Evolutionary conservation across 2,888 invertebrate genomes (phyloP).

Genomic region (Hydriomena furcata): DNA sequence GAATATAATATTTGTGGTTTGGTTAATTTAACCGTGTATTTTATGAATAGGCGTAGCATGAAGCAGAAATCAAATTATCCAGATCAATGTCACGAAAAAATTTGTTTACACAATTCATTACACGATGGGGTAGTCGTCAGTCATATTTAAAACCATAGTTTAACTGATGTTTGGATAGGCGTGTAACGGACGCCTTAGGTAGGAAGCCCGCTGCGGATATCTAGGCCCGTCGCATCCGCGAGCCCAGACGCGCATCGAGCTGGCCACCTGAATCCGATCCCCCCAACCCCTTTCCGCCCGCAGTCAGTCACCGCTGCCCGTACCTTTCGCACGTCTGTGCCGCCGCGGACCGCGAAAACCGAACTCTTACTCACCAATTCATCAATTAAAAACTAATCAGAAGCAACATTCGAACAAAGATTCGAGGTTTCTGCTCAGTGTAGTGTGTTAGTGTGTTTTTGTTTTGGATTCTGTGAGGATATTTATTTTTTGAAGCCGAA

Average conservation of each 20-base stretch:
- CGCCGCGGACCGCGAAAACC: conserved; percentile 8
- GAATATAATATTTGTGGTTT: no score
- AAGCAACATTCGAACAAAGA: not conserved
- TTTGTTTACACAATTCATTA: no score
- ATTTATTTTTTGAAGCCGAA: conserved; percentile 23
- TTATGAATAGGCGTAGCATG: no score
- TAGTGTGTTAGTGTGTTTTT: conserved; percentile 27
- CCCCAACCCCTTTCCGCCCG: conserved; percentile 25
- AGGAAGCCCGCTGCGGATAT: conserved; percentile 40
- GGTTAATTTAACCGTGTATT: no score
- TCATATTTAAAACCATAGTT: no score
- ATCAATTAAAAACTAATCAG: conserved; percentile 21
- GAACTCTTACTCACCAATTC: conserved; percentile 9
- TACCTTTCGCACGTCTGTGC: conserved; percentile 8
- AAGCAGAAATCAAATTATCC: no score
- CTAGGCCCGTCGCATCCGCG: conserved; percentile 50
- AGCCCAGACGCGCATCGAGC: conserved; percentile 52
- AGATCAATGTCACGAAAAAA: no score
- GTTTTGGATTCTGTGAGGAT: conserved; percentile 20
- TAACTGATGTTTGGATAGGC: no score
- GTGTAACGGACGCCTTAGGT: conserved; percentile 19
- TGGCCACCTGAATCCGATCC: conserved; percentile 48
- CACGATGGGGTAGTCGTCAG: no score
- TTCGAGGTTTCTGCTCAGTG: conserved; percentile 10
- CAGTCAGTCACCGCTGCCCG: conserved; percentile 18